Evolutionary conservation across 2,797 vertebrate genomes (phyloP), one percentile per base, ranked within the genome.

Genomic region (Chloroceryle inda): DNA sequence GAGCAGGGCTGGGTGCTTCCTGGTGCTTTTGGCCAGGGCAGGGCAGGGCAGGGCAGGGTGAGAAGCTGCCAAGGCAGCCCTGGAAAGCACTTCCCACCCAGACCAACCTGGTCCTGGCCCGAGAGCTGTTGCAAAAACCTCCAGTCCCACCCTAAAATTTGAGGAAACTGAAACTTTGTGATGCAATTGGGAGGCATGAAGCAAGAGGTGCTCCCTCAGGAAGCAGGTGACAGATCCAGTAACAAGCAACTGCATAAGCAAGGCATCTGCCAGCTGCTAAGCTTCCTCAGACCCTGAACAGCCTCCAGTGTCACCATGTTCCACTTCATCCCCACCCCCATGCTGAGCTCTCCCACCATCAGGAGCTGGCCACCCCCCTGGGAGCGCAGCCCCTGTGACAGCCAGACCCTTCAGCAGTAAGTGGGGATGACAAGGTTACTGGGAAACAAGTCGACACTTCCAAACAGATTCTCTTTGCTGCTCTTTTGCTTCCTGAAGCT

Each of bases 401-500:
- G 82, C 58, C 53, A 1, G 63, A 47, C 20, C 69, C 78, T 33
- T 78, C 69, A 37, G 69, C 8, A 1, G 21, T 13, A 29, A 91
- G 56, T 4, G 3, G 56, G 92, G 42, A 23, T 76, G 89, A 87
- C 93, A 47, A 66, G 76, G 75, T 38, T 52, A 67, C 47, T 52
- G 81, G 74, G 71, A 93, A 93, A 81, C 82, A 80, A 97, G 86
- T 29, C 6, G 6, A 16, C 52, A 16, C 72, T 95, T 95, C 80
- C 90, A 93, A 92, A 88, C 63, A 67, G 55, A 91, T 71, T 91
- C 90, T 86, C 62, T 88, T 89, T 76, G 77, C 61, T 94, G 88
- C 67, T 93, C 81, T 91, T 92, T 92, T 75, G 66, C 73, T 95
- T 96, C 82, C 88, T 91, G 91, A 88, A 92, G 92, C 47, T 12